Evolutionary conservation across 2,888 invertebrate genomes (phyloP).

Genomic region (Chesias legatella): DNA sequence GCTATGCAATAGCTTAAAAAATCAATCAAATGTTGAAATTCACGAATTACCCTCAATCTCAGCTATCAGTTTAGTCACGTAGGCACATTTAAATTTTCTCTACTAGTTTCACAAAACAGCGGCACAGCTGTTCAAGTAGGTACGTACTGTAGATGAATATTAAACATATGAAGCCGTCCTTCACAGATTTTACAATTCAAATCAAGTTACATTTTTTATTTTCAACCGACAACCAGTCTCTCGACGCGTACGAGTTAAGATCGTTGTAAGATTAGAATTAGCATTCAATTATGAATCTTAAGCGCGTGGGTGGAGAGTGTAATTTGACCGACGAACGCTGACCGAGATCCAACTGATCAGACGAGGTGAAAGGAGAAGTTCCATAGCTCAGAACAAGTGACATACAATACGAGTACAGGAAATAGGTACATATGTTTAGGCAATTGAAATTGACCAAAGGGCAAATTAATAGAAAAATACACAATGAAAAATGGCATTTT

Average conservation of each 20-base stretch:
- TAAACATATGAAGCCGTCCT: slow-evolving; percentile 14
- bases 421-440: too few species aligned
- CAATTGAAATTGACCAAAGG: too few species aligned
- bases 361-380: slow-evolving; percentile 46
- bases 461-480: too few species aligned
- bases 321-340: slow-evolving; percentile 21
- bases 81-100: slow-evolving; percentile 3
- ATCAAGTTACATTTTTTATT: slow-evolving; percentile 23
- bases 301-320: slow-evolving; percentile 7
- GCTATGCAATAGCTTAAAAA: too few species aligned
- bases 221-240: slow-evolving; percentile 14
- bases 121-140: slow-evolving; percentile 13
- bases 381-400: not conserved
- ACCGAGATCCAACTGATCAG: slow-evolving; percentile 38
- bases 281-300: slow-evolving; percentile 13
- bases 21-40: slow-evolving; percentile 1
- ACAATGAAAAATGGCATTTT: too few species aligned
- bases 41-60: not conserved
- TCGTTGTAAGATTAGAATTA: slow-evolving; percentile 10
- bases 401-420: too few species aligned
- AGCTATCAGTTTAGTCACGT: slow-evolving; percentile 3
- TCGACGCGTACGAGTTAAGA: slow-evolving; percentile 8
- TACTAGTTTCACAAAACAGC: not conserved
- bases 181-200: slow-evolving; percentile 25
- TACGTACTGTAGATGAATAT: slow-evolving; percentile 19